A percentile compares a stretch with the other conserved stretches of the same genome.
Evolutionary conservation across 2,113 vertebrate species (phyloP).

Genomic region (Heterocephalus glaber): DNA sequence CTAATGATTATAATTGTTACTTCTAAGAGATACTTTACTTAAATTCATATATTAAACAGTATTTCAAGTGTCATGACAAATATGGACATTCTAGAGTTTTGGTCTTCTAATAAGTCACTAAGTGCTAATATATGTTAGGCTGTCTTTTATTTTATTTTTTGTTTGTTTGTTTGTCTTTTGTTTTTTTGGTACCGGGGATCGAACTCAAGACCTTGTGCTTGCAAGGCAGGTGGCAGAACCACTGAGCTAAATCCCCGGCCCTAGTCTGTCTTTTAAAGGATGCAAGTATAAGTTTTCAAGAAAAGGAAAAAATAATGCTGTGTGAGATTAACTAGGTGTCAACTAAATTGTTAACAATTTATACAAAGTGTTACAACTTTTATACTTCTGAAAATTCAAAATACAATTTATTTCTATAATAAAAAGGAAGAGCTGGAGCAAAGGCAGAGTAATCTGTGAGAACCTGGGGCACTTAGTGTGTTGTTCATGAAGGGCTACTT

Average conservation of each 20-base stretch:
- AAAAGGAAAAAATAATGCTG: neutral
- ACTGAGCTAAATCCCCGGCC: too few species aligned
- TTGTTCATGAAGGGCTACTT: too few species aligned
- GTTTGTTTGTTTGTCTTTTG: too few species aligned
- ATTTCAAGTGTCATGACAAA: neutral
- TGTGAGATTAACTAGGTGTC: neutral
- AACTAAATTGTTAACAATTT: neutral
- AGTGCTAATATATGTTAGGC: neutral
- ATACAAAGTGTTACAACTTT: neutral
- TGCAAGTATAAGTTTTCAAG: conserved; percentile 27
- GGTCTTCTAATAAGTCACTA: neutral
- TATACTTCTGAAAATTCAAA: conserved; percentile 57
- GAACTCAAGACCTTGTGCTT: neutral
- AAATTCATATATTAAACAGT: neutral
- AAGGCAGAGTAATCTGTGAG: neutral
- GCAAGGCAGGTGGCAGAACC: too few species aligned
- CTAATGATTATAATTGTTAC: neutral
- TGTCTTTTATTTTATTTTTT: too few species aligned
- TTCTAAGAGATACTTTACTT: neutral
- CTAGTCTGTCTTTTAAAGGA: neutral
- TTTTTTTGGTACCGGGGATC: too few species aligned
- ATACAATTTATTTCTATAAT: conserved; percentile 54
- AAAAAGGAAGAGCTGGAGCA: neutral
- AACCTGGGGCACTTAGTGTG: neutral
- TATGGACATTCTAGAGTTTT: neutral